Evolutionary conservation across 2,888 invertebrate species (phyloP).

Genomic region (Nemoura dubitans): DNA sequence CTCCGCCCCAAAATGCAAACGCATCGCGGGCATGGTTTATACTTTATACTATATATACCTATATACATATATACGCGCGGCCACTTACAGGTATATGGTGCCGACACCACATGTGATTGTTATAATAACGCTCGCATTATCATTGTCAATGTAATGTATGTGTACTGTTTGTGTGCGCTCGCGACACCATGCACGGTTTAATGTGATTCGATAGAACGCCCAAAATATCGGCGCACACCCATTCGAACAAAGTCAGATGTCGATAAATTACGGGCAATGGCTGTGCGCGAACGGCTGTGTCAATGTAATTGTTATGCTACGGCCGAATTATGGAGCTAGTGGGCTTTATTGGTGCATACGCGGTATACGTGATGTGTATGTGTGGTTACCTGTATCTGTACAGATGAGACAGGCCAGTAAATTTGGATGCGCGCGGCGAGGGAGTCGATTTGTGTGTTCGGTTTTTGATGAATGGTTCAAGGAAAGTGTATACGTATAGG

Average conservation of each 20-base stretch:
- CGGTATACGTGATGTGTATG: not conserved
- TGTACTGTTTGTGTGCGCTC: not conserved
- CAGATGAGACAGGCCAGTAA: slow-evolving; percentile 7
- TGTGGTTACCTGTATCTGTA: not conserved
- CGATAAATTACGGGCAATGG: not conserved
- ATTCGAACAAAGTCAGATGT: not conserved
- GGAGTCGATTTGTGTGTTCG: not conserved
- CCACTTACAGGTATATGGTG: not conserved
- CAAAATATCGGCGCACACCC: not conserved
- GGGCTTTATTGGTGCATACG: not conserved
- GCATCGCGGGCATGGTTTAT: not conserved
- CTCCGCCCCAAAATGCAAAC: not conserved
- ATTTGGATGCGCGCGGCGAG: not conserved
- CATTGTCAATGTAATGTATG: not conserved
- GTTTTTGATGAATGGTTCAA: not conserved
- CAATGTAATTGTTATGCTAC: not conserved
- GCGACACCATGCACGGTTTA: not conserved
- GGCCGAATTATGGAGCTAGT: not conserved
- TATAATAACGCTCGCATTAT: not conserved
- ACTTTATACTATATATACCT: no score
- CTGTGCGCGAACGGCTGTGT: not conserved
- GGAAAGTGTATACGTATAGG: not conserved
- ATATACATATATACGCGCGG: no score
- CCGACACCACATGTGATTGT: not conserved
- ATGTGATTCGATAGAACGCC: not conserved